Base-by-base conservation (phyloP, 2,888 invertebrate genomes). In the Heliconius sara region DNA sequence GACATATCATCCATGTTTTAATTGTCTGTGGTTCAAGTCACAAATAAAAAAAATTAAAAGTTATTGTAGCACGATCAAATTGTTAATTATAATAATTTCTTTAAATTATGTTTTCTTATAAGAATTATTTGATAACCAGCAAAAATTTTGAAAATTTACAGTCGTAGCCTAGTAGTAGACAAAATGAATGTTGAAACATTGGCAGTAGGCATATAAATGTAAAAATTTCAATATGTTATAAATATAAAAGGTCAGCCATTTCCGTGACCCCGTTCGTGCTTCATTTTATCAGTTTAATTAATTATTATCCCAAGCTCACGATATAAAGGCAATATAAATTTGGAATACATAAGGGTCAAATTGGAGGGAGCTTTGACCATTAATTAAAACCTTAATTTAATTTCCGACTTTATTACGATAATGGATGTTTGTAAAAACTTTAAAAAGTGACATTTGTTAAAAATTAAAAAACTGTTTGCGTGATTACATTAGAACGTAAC, bases 341-440 rank as follows among this genome's bases (percentile, higher is more conserved):
- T 39, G 52, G 39, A 67, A 25, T 47, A 47, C 65, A 30, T 19
- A 65, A 19, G 52, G 52, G 78, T 66, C 39, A 72, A 73, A 52
- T 13, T 67, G 57, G 67, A 74, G 74, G 78, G 74, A 47, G 65
- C 67, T 68, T 75, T 39, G 68, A 68, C 75, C 67, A 78, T 78
- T 75, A 75, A 75, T 75, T 79, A 75, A 68, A 60, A 68, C 39
- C 34, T 52, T 43, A 39, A 67, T 68, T 73, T 75, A 74, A 57
- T 66, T 73, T 60, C 9, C 65, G 22, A 27, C 22, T 66, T 65
- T 66, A 75, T 75, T 75, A 75, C 47, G 25, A 66, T 66, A 60
- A 77, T 74, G 71, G 47, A 66, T 16, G 39, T 75, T 75, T 65
- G 30, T 66, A 66, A 65, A n/a, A n/a, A n/a, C n/a, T n/a, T n/a